Evolutionary conservation across 2,888 invertebrate species (phyloP).

Genomic region (Notocelia uddmanniana): DNA sequence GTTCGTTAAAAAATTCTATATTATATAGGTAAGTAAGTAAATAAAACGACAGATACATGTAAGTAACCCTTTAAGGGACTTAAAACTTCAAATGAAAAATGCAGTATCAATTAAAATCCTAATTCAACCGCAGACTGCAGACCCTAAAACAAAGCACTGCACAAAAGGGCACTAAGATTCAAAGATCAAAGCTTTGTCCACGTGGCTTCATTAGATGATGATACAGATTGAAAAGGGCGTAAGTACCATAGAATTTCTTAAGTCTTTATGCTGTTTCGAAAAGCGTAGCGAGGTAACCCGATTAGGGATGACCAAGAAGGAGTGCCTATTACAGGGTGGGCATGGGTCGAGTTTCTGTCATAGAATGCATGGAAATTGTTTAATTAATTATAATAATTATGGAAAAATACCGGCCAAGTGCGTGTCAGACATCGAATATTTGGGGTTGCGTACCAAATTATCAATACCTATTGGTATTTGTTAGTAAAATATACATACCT

Average conservation of each 20-base stretch:
- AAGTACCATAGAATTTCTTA: background rate
- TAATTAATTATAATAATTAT: too few relatives aligned
- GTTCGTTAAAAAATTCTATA: too few relatives aligned
- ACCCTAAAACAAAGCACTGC: conserved; percentile 32
- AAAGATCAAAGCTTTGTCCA: conserved; percentile 29
- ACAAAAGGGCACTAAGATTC: conserved; percentile 35
- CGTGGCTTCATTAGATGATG: conserved; percentile 23
- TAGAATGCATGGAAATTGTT: conserved; percentile 8
- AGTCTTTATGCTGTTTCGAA: background rate
- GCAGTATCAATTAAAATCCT: conserved; percentile 25
- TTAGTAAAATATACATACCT: too few relatives aligned
- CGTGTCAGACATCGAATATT: too few relatives aligned
- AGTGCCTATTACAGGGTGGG: background rate
- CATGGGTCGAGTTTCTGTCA: background rate
- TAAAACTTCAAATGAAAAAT: conserved; percentile 18
- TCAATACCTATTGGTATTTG: too few relatives aligned
- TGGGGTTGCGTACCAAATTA: too few relatives aligned
- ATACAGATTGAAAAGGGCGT: background rate
- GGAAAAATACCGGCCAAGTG: too few relatives aligned
- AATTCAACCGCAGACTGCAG: conserved; percentile 36
- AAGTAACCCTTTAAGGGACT: background rate
- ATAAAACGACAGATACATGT: too few relatives aligned
- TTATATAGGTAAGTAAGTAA: too few relatives aligned
- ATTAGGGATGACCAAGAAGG: conserved; percentile 30
- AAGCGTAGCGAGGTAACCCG: conserved; percentile 5